These are phyloP conservation scores for Orycteropus afer DNA, from an alignment of 2,113 vertebrate genomes.

Conservation along the genomic window DNA sequence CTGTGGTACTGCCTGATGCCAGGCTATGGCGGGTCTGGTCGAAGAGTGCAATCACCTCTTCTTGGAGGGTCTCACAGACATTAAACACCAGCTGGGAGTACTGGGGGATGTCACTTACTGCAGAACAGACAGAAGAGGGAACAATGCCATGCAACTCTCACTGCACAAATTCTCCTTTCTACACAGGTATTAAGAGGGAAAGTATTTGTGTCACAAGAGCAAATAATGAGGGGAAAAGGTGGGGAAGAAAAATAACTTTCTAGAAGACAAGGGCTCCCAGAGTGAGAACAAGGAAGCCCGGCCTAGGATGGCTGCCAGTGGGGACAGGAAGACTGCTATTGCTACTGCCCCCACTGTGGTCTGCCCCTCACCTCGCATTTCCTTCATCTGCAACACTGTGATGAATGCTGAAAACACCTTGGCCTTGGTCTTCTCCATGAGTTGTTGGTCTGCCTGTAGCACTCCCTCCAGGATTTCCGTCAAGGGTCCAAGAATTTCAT, in stretches of 20 bases:
- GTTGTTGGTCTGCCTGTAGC: conserved; percentile 93
- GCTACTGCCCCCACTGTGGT: not conserved
- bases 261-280: not conserved
- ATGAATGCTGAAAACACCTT: conserved; percentile 96
- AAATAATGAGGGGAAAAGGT: not conserved
- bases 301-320: not conserved
- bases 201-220: rapidly evolving
- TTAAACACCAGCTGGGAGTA: conserved; percentile 95
- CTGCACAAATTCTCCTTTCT: not conserved
- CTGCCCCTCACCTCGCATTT: conserved; percentile 89
- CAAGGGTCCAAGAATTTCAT: conserved; percentile 92
- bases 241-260: not conserved
- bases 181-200: not conserved
- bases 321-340: not conserved
- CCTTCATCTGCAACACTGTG: conserved; percentile 95
- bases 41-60: conserved; percentile 92
- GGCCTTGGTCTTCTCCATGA: conserved; percentile 97
- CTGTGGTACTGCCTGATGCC: conserved; percentile 77
- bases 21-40: conserved; percentile 93
- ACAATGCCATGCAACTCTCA: not conserved
- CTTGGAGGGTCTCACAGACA: conserved; percentile 95
- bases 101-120: conserved; percentile 95
- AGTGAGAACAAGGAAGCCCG: not conserved
- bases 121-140: conserved; percentile 6
- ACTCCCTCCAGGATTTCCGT: conserved; percentile 95